Evolutionary conservation across 2,113 vertebrate species (phyloP), one percentile per base, ranked within the genome.

Genomic region (Plecturocebus donacophilus): DNA sequence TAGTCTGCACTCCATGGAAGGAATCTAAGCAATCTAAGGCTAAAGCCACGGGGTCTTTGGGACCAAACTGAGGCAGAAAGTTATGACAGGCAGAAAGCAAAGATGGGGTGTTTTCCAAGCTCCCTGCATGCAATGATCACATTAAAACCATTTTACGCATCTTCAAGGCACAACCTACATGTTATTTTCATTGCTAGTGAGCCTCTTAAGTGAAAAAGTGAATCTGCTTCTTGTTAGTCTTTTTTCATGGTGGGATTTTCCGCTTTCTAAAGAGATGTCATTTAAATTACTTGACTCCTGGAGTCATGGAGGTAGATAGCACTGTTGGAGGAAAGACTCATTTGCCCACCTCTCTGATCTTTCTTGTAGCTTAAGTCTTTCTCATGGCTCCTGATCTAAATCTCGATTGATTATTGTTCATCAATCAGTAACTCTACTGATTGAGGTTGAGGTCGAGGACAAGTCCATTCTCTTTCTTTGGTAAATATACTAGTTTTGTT

Each of bases 91-190:
- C 76, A 73, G n/a, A 96, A 90, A 96, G 38, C 91, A 92, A 98
- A 97, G 89, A 71, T 40, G 81, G 70, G 96, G 40, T 85, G 30
- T 94, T 98, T 98, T 94, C 96, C 90, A 98, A 97, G 94, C 13
- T 96, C 52, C 92, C 92, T 97, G 92, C 94, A 84, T 47, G 93
- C 76, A 97, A 91, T 30, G 27, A 42, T 94, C 91, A 82, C 95
- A 88, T 91, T 90, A 95, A 98, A 96, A 93, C 90, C 82, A 97
- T 68, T 56, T 38, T 17, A 86, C 97, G 77, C 58, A 16, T 1
- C 94, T 81, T 87, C 35, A 94, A 89, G 93, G 75, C 14, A 94
- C 87, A 85, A 79, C 21, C 64, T 75, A 13, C 45, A 54, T 35
- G 61, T 11, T 8, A 84, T 68, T 96, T 95, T 83, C 81, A 32